Conservation (phyloP, 1,140 invertebrate species). For the Drosophila asahinai region DNA sequence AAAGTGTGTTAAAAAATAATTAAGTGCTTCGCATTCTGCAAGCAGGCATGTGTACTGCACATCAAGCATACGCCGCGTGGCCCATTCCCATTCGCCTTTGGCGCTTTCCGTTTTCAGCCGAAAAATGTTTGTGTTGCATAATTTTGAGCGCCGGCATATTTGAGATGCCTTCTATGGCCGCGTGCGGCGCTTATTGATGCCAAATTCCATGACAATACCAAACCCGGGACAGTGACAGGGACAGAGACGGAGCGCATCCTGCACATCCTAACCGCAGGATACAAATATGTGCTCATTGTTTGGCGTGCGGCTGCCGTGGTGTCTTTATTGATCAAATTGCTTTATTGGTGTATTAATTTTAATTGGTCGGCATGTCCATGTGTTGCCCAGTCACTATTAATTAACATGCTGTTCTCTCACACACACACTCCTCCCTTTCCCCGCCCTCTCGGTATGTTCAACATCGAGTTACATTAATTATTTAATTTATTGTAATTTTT, state of each 20-base stretch:
- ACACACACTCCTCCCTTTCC: neutral
- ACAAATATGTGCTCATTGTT: slow-evolving; percentile 45
- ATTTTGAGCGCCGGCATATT: slow-evolving; percentile 36
- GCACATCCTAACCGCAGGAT: slow-evolving; percentile 34
- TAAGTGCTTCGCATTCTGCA: slow-evolving; percentile 54
- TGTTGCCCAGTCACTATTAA: slow-evolving; percentile 60
- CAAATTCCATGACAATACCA: slow-evolving; percentile 30
- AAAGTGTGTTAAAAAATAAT: slow-evolving; percentile 72
- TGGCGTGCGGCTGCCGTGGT: slow-evolving; percentile 39
- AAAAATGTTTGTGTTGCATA: slow-evolving; percentile 48
- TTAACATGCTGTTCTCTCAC: slow-evolving; percentile 61
- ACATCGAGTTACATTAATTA: slow-evolving; percentile 53
- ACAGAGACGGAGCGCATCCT: neutral
- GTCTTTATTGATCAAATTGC: slow-evolving; percentile 67
- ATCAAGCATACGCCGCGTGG: slow-evolving; percentile 46
- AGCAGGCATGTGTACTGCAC: slow-evolving; percentile 28
- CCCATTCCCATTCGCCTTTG: neutral
- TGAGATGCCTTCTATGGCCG: slow-evolving; percentile 17
- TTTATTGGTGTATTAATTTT: slow-evolving; percentile 73
- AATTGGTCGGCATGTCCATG: slow-evolving; percentile 64
- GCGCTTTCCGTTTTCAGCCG: neutral
- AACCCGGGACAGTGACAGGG: neutral
- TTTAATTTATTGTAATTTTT: slow-evolving; percentile 58
- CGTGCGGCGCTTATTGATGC: slow-evolving; percentile 19
- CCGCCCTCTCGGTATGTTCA: slow-evolving; percentile 25